Conservation (phyloP, 2,888 invertebrate species). For the Andricus quercusramuli region DNA sequence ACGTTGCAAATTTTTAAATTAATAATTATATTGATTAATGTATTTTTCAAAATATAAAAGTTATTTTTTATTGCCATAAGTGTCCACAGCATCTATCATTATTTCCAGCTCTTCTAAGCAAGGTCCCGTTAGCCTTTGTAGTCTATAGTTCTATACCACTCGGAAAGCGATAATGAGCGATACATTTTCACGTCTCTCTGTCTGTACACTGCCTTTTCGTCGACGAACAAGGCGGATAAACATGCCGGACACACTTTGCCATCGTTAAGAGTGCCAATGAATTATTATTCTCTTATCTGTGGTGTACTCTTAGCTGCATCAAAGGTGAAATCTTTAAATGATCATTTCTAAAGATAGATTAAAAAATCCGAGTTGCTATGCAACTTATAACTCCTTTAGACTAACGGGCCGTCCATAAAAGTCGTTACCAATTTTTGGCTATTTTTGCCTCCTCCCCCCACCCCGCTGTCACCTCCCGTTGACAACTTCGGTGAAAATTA, state of each 20-base stretch:
- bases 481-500: too few species aligned
- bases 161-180: constrained; percentile 27
- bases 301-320: not conserved
- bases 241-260: constrained; percentile 16
- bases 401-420: too few species aligned
- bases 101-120: constrained; percentile 6
- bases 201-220: not conserved
- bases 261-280: constrained; percentile 2
- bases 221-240: constrained; percentile 25
- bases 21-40: too few species aligned
- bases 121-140: not conserved
- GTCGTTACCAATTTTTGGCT: too few species aligned
- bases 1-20: not conserved
- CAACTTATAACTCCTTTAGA: not conserved
- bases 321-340: constrained; percentile 15
- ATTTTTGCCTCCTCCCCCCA: too few species aligned
- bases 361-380: not conserved
- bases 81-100: not conserved
- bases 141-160: not conserved
- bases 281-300: constrained; percentile 18
- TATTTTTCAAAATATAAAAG: not conserved
- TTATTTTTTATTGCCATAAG: not conserved
- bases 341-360: not conserved
- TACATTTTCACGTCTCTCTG: constrained; percentile 30
- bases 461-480: too few species aligned